Evolutionary conservation across 2,888 invertebrate genomes (phyloP), one percentile per base, ranked within the genome.

Genomic region (Fabriciana adippe): DNA sequence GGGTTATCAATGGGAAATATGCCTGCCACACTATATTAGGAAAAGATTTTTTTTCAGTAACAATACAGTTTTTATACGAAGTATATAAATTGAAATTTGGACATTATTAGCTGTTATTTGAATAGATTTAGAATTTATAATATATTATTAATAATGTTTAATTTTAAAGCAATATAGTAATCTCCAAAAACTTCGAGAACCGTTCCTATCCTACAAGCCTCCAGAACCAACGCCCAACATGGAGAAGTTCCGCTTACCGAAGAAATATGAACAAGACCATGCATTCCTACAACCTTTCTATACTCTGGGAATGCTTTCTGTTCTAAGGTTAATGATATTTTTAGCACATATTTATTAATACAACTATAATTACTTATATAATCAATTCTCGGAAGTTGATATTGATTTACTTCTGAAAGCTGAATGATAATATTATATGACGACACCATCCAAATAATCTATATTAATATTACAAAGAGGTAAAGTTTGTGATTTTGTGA

Each of bases 211-310:
- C 31, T 88, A 87, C 76, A 70, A 70, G 48, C 77, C 78, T 0
- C 83, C 81, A 0, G 74, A 76, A 0, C 76, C 79, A 0, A 73
- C 81, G 0, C 85, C 86, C 0, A 89, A 84, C 70, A 74, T 73
- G 60, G 81, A 80, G 72, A 72, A 73, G 8, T 90, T 90, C 73
- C 78, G 73, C 0, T 73, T 87, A 45, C 90, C 83, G 1, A 78
- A 86, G 67, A 90, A 89, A 64, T 83, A 88, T 64, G 86, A 89
- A 48, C 74, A 70, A 2, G 90, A 90, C 68, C 72, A 73, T 14
- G 87, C 74, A 2, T 90, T 87, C 66, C 70, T 89, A 31, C 76
- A 84, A 5, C 90, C 90, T 0, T 90, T 90, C 65, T 72, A 77
- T 13, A 79, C 75, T 21, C 82, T 90, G 8, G 90, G 89, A 4